Base-by-base conservation (phyloP, 2,888 invertebrate species). In the Hecatera dysodea region DNA sequence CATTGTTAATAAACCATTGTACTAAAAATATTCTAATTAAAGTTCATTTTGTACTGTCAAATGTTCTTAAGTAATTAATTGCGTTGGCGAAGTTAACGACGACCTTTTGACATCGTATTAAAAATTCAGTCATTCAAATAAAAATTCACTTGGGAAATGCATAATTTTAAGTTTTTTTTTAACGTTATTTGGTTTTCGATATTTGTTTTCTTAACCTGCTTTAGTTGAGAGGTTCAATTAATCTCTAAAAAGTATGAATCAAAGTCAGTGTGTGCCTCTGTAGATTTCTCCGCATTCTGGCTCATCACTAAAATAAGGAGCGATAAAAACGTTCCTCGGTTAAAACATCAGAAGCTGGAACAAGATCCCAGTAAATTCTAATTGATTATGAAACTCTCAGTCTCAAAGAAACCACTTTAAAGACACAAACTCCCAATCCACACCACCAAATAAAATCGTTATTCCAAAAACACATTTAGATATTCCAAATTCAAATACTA, bases 31-130 rank as follows among this genome's bases (percentile, higher is more conserved):
- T 78, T 76, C 66, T 72, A 83, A 83, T 81, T 83, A 82, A 78
- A 81, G 69, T 83, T 75, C 63, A 83, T 68, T 78, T 70, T 68
- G 44, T 44, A 63, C 61, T 83, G 83, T 81, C 75, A 81, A 81
- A 74, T 80, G 69, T 80, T 73, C 82, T 57, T 71, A 69, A 75
- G 67, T 80, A 80, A 83, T 78, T 83, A 82, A 82, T 83, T 83
- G 78, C 81, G 83, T 81, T 39, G 66, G 42, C 56, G 52, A 72
- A 82, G 67, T 81, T 82, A 42, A 62, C 75, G 64, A 56, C 75
- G 68, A 63, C 71, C 69, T 66, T 81, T 75, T 75, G 78, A 78
- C 67, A 59, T 78, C 29, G 52, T 57, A 72, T 83, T 75, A 81
- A 83, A 81, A 83, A 83, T 78, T 74, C 52, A 64, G 27, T 60